Evolutionary conservation across 2,888 invertebrate genomes (phyloP).

Genomic region (Chaitophorus viminalis): DNA sequence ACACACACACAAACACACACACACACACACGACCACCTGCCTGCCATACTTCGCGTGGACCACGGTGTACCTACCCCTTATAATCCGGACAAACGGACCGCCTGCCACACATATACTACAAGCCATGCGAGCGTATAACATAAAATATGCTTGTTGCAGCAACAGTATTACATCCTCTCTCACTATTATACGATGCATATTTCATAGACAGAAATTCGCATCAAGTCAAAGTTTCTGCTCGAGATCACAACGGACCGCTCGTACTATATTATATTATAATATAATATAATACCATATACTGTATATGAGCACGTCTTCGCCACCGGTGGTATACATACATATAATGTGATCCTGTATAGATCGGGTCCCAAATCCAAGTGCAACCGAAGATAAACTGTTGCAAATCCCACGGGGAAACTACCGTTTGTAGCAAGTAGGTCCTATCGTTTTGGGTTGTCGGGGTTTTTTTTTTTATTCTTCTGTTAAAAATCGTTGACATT

Average conservation of each 20-base stretch:
- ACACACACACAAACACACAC: too few relatives aligned
- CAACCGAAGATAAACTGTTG: background rate
- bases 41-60: background rate
- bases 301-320: background rate
- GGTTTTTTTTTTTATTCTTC: background rate
- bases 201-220: background rate
- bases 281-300: too few relatives aligned
- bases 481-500: conserved; percentile 22
- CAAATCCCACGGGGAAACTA: conserved; percentile 19
- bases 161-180: background rate
- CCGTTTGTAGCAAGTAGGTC: background rate
- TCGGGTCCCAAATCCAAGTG: background rate
- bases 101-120: background rate
- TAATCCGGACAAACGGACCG: conserved; percentile 43
- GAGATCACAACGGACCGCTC: background rate
- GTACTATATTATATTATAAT: too few relatives aligned
- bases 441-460: background rate
- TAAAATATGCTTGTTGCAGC: background rate
- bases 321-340: background rate
- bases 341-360: background rate
- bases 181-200: background rate
- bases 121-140: background rate
- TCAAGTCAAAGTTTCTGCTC: background rate
- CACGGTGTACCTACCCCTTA: conserved; percentile 42
- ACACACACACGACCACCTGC: conserved; percentile 27